Conservation (phyloP, 1,140 invertebrate species). For the Zaprionus davidi region DNA sequence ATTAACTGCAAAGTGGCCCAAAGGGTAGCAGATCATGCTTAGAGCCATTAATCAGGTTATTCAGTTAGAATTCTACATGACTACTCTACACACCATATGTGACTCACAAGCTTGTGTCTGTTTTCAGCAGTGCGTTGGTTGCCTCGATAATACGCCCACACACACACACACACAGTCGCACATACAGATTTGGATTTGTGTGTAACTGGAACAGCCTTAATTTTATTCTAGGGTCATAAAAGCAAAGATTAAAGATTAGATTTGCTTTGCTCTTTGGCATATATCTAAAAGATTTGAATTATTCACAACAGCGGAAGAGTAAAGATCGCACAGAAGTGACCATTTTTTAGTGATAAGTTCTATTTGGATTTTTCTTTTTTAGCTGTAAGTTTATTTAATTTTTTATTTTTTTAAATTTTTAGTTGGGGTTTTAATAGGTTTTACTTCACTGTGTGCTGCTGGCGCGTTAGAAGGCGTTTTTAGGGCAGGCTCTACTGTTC, state of each 20-base stretch:
- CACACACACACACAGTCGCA: conserved; percentile 37
- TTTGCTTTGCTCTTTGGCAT: conserved; percentile 24
- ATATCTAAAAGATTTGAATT: conserved; percentile 48
- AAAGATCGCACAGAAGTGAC: conserved; percentile 9
- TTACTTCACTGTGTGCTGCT: not conserved
- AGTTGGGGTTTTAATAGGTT: conserved; percentile 23
- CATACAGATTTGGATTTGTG: conserved; percentile 34
- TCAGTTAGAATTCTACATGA: conserved; percentile 23
- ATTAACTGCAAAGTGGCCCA: conserved; percentile 53
- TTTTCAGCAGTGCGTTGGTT: conserved; percentile 38
- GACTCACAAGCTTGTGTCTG: conserved; percentile 45
- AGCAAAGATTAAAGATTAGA: conserved; percentile 52
- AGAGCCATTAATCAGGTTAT: conserved; percentile 35
- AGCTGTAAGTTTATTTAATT: not conserved
- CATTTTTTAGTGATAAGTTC: conserved; percentile 12
- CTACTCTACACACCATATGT: conserved; percentile 30
- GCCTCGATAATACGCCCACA: conserved; percentile 26
- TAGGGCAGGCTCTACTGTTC: conserved; percentile 16
- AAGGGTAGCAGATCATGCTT: conserved; percentile 51
- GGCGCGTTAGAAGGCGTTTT: conserved; percentile 11
- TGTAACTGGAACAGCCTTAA: conserved; percentile 69
- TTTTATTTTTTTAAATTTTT: not conserved
- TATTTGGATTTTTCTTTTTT: not conserved
- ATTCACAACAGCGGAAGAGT: conserved; percentile 52
- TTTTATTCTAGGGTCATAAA: conserved; percentile 69